These are phyloP conservation scores for Formica exsecta DNA, from an alignment of 1,140 invertebrate genomes.

Conservation along the genomic window DNA sequence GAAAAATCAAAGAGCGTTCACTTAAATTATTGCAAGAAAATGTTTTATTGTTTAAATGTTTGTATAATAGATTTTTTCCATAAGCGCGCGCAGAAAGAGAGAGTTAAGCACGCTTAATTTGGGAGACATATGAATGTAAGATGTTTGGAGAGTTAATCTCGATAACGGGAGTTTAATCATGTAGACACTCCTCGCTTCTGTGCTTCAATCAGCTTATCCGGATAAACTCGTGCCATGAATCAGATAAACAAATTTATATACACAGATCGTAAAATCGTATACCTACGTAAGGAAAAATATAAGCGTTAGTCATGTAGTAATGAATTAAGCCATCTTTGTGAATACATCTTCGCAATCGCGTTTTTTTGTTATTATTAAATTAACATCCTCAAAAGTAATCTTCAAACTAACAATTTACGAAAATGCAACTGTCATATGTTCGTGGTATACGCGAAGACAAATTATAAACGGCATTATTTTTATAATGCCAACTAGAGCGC, in stretches of 20 bases:
- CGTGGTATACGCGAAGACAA: not conserved
- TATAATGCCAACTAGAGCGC: not conserved
- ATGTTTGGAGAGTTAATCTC: constrained; percentile 37
- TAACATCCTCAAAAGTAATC: not conserved
- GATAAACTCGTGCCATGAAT: constrained; percentile 22
- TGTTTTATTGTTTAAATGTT: not conserved
- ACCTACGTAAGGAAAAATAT: not conserved
- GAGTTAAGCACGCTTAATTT: constrained; percentile 7
- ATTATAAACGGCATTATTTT: not conserved
- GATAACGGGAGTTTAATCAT: constrained; percentile 31
- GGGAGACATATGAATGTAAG: not conserved
- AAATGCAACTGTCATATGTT: not conserved
- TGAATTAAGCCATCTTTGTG: not conserved
- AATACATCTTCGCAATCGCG: not conserved
- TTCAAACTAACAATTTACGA: not conserved
- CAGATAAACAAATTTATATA: constrained; percentile 32
- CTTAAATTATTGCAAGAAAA: not conserved
- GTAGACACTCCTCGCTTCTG: constrained; percentile 56
- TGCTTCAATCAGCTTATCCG: constrained; percentile 70
- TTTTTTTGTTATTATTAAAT: not conserved
- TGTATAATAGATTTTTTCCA: too few relatives aligned
- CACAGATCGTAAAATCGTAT: not conserved
- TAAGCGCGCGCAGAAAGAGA: not conserved
- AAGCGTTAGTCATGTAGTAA: not conserved
- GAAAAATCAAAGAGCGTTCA: not conserved